Base-by-base conservation (phyloP, 2,888 invertebrate species). In the Amphipoea oculea region DNA sequence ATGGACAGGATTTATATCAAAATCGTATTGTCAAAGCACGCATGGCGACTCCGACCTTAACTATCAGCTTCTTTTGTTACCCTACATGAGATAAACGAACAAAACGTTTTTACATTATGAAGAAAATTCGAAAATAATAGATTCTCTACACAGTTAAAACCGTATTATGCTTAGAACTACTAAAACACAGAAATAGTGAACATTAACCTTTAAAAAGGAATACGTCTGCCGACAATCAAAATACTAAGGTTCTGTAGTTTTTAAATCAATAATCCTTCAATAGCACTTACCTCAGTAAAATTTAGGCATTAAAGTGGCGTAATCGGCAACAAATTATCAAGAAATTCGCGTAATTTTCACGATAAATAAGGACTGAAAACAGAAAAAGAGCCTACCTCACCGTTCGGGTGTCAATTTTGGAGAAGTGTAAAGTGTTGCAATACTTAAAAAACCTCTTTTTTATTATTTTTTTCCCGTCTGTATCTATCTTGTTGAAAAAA, bases 351-450 rank as follows among this genome's bases (percentile, higher is more conserved):
- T 93, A 95, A 94, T 95, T 96, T 95, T 95, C 93, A 95, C 95
- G 93, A 95, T 95, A 96, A 95, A 95, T 96, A 94, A 89, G 94
- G 90, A 93, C 94, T 96, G 96, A 97, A 97, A 97, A 96, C 96
- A 97, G 96, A 96, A 96, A 96, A 97, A 96, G 95, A 95, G 96
- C 95, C 96, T 96, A 96, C 96, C 97, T 96, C 96, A 96, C 96
- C 95, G 95, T 95, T 95, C 95, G 93, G 92, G 95, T 96, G 96
- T 96, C 96, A 96, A 94, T 94, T 96, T 94, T 92, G 90, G 90
- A 87, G 85, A 86, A 90, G 90, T 95, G 92, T 95, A 85, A 86
- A 90, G 90, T 95, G 92, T 95, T 95, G 91, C 94, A 92, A 87
- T 76, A 80, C 29, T 57, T 57, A 88, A 86, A 85, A 86, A 66